Evolutionary conservation across 92 coral and sea anemone species (phyloP).

Genomic region (Epizoanthus ramosus): DNA sequence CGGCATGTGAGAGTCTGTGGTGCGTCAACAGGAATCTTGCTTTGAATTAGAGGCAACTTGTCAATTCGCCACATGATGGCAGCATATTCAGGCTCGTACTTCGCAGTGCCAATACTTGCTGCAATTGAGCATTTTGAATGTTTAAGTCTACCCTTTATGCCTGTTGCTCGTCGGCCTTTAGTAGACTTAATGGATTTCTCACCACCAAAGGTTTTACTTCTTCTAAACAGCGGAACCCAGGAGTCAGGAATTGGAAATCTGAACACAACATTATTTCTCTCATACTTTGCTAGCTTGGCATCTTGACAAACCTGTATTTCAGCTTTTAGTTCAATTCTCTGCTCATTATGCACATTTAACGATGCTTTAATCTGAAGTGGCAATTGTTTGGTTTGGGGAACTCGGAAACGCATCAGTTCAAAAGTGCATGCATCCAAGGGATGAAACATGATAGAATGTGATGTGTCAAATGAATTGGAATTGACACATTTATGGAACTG

Average conservation of each 20-base stretch:
- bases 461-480: conserved; percentile 61
- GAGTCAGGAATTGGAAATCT: conserved; percentile 95
- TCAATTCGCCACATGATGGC: conserved; percentile 92
- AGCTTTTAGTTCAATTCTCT: conserved; percentile 85
- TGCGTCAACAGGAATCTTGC: conserved; percentile 94
- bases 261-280: conserved; percentile 85
- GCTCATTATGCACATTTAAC: conserved; percentile 79
- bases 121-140: conserved; percentile 86
- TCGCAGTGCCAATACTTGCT: conserved; percentile 89
- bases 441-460: conserved; percentile 86
- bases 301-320: conserved; percentile 96
- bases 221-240: conserved; percentile 95
- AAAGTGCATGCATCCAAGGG: conserved; percentile 98
- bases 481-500: conserved; percentile 89
- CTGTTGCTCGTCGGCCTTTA: conserved; percentile 83
- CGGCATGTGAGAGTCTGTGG: conserved; percentile 84
- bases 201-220: conserved; percentile 77
- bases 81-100: conserved; percentile 90
- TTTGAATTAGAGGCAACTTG: conserved; percentile 84
- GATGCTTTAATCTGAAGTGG: conserved; percentile 81
- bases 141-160: conserved; percentile 84
- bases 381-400: conserved; percentile 79
- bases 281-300: conserved; percentile 88
- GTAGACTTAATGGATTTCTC: conserved; percentile 95
- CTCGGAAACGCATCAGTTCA: conserved; percentile 98